Evolutionary conservation across 2,888 invertebrate genomes (phyloP).

Genomic region (Campopleginae sp.): DNA sequence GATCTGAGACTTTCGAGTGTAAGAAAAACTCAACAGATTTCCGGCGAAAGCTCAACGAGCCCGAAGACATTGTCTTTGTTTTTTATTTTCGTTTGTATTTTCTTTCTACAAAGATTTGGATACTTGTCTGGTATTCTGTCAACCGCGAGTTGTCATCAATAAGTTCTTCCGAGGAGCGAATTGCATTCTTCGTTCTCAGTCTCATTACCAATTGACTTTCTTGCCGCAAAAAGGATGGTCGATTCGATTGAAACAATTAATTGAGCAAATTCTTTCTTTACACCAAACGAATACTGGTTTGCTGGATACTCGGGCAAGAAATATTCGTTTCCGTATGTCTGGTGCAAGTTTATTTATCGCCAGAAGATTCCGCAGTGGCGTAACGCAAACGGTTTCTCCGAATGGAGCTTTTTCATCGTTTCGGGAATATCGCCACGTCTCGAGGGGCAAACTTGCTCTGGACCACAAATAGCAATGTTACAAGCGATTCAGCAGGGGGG

Average conservation of each 20-base stretch:
- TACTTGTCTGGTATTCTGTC: neutral
- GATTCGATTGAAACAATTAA: neutral
- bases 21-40: slow-evolving; percentile 42
- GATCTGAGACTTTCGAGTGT: slow-evolving; percentile 15
- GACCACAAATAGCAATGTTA: neutral
- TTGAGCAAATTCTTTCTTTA: neutral
- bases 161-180: neutral
- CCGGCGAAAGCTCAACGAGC: slow-evolving; percentile 11
- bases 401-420: slow-evolving; percentile 10
- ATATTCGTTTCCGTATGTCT: neutral
- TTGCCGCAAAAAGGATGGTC: neutral
- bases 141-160: neutral
- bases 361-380: slow-evolving; percentile 2
- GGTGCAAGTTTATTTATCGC: neutral
- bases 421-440: neutral
- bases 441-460: neutral
- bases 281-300: neutral
- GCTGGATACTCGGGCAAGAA: neutral
- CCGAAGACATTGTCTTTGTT: neutral
- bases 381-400: neutral
- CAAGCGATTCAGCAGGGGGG: slow-evolving; percentile 1
- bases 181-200: neutral
- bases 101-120: neutral
- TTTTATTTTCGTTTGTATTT: neutral
- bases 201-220: neutral